phyloP scores from a whole-genome alignment of 2,113 vertebrate species.

The Benitochromis conjunctus region DNA sequence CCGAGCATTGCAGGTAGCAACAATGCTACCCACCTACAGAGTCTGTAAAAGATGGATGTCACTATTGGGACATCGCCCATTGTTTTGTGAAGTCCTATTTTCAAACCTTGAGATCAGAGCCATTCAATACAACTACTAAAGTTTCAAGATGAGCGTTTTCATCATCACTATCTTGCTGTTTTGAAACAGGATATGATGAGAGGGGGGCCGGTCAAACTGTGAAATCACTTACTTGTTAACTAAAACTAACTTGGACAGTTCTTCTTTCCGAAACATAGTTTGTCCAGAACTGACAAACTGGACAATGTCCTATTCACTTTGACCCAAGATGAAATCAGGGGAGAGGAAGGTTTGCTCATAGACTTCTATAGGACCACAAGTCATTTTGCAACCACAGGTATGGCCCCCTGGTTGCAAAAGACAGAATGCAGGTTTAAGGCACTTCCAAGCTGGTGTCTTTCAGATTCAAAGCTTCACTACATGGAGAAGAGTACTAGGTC shows the following conservation, averaged over 20 bases:
- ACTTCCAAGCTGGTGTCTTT: background rate
- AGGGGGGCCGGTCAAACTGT: background rate
- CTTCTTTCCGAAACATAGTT: background rate
- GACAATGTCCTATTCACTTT: background rate
- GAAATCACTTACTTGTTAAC: background rate
- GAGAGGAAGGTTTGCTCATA: background rate
- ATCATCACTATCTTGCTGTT: background rate
- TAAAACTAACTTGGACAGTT: background rate
- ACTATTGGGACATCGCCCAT: background rate
- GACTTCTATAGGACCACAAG: background rate
- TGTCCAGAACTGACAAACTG: background rate
- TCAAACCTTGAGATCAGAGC: background rate
- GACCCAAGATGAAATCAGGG: background rate
- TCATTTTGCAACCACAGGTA: background rate
- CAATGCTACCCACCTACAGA: background rate
- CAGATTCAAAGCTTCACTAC: background rate
- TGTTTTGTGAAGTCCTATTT: background rate
- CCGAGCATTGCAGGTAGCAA: background rate
- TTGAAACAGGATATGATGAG: background rate
- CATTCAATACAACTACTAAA: background rate
- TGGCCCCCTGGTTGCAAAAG: background rate
- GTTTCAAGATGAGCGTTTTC: background rate
- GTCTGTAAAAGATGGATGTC: background rate
- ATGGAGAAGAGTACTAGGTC: background rate
- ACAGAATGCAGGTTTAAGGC: background rate